Percentiles rank a stretch among this genome's conserved stretches.
These are phyloP conservation scores for Drosophila formosana DNA, from an alignment of 2,888 invertebrate species.

Conservation along the genomic window DNA sequence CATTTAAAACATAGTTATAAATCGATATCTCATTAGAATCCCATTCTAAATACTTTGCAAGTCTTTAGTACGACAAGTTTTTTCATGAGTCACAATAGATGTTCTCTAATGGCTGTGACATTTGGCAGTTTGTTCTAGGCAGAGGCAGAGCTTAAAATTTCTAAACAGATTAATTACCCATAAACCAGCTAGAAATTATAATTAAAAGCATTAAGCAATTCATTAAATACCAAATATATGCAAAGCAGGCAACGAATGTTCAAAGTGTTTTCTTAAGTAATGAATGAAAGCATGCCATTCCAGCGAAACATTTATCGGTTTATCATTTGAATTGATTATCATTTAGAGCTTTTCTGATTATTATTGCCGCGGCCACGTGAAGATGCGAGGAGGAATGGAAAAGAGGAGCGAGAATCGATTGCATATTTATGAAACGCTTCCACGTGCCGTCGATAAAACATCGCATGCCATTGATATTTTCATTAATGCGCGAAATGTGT, in stretches of 20 bases:
- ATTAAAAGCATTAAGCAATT: constrained; percentile 3
- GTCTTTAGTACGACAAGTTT: constrained; percentile 4
- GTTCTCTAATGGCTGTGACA: constrained; percentile 2
- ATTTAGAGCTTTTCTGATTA: constrained; percentile 25
- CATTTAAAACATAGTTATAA: neutral
- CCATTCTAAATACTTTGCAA: neutral
- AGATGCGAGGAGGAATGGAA: neutral
- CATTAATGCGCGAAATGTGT: constrained; percentile 67
- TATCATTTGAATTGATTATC: constrained; percentile 25
- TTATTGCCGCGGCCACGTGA: neutral
- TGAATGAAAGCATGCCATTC: constrained; percentile 44
- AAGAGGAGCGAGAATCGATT: constrained; percentile 25
- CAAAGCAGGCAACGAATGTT: constrained; percentile 23
- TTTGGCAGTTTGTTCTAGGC: constrained; percentile 1
- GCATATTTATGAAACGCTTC: constrained; percentile 71
- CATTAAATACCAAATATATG: constrained; percentile 30
- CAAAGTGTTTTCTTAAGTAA: constrained; percentile 37
- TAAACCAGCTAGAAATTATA: constrained; percentile 21
- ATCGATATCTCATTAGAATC: constrained; percentile 16
- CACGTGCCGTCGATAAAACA: constrained; percentile 66
- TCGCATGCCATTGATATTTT: constrained; percentile 26
- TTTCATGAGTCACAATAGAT: constrained; percentile 18
- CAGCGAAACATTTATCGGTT: constrained; percentile 14
- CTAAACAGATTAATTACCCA: constrained; percentile 31
- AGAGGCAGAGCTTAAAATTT: constrained; percentile 12